These are phyloP conservation scores for Alfaro cultratus DNA, from an alignment of 2,797 vertebrate species.

Conservation along the genomic window DNA sequence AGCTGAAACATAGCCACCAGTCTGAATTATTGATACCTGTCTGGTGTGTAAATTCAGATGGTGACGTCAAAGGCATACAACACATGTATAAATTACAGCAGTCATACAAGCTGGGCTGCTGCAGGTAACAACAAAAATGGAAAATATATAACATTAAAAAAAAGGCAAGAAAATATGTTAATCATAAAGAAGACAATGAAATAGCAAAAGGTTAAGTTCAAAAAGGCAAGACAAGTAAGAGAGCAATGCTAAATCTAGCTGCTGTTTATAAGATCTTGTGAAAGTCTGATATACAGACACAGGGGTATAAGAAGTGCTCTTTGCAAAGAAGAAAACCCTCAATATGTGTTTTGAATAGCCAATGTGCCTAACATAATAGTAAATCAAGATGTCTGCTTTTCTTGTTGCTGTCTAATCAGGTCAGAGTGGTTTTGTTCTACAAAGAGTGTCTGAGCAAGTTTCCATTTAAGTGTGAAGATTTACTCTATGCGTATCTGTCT, in stretches of 20 bases:
- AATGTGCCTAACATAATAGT: neutral
- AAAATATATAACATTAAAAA: neutral
- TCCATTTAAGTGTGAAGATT: constrained; percentile 22
- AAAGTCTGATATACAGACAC: constrained; percentile 3
- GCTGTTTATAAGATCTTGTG: constrained; percentile 13
- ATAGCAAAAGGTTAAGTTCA: neutral
- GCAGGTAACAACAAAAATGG: neutral
- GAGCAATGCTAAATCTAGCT: constrained; percentile 30
- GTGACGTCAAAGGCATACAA: neutral
- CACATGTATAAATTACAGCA: neutral
- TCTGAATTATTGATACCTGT: neutral
- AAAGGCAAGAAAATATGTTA: neutral
- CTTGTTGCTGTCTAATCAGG: constrained; percentile 11
- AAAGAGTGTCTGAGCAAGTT: constrained; percentile 1
- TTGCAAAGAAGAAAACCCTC: neutral
- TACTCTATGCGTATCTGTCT: constrained; percentile 6
- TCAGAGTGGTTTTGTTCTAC: constrained; percentile 2
- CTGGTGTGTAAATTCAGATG: neutral
- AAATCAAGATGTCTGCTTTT: neutral
- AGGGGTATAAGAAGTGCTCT: neutral
- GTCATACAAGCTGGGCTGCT: neutral
- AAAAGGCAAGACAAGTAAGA: neutral
- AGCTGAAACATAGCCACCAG: neutral
- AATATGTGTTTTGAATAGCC: neutral
- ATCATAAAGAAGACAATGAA: neutral